phyloP scores from a whole-genome alignment of 2,113 vertebrate species.

The Corythornis cristatus region DNA sequence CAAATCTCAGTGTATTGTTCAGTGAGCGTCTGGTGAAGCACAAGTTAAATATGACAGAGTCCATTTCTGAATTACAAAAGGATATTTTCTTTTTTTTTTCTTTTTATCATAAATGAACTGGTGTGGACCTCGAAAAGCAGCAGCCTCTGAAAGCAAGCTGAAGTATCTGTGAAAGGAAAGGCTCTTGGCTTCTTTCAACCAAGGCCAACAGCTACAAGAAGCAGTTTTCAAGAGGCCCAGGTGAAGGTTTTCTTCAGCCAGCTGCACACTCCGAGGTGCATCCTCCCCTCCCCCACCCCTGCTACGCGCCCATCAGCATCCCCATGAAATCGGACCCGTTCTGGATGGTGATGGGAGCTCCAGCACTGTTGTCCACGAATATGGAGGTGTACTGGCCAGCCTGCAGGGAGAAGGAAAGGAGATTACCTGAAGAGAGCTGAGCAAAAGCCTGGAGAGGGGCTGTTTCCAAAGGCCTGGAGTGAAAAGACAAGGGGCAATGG shows the following conservation, averaged over 20 bases:
- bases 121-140: not conserved
- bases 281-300: rapidly evolving
- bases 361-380: constrained; percentile 92
- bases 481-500: too few relatives aligned
- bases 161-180: not conserved
- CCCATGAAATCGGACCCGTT: constrained; percentile 92
- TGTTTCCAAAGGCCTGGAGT: too few relatives aligned
- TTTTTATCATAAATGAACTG: not conserved
- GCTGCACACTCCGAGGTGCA: not conserved
- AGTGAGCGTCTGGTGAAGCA: not conserved
- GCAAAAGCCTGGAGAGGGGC: too few relatives aligned
- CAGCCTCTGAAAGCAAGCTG: not conserved
- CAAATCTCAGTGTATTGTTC: not conserved
- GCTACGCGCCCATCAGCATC: constrained; percentile 86
- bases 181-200: not conserved
- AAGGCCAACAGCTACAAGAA: not conserved
- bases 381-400: constrained; percentile 92
- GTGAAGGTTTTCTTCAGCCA: not conserved
- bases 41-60: not conserved
- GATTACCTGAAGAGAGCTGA: too few relatives aligned
- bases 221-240: not conserved
- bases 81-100: not conserved
- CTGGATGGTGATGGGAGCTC: constrained; percentile 87
- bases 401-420: constrained; percentile 57
- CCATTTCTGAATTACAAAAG: not conserved